Percentiles rank a stretch among this genome's conserved stretches.
These are phyloP conservation scores for Hemistola chrysoprasaria DNA, from an alignment of 2,888 invertebrate genomes.

Conservation along the genomic window DNA sequence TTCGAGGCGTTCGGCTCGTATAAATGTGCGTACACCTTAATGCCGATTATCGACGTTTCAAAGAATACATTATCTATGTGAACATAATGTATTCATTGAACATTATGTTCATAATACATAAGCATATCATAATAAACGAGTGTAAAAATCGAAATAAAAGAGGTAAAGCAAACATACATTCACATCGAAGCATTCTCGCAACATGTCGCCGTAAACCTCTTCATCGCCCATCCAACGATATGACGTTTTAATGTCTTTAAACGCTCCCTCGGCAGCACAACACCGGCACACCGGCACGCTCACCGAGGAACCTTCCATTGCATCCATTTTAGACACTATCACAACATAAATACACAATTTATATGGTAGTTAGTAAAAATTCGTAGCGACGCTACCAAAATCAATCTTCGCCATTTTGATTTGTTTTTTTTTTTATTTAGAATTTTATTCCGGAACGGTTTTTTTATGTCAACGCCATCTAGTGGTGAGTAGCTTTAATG, in stretches of 20 bases:
- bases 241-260: constrained; percentile 61
- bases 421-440: constrained; percentile 10
- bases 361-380: constrained; percentile 19
- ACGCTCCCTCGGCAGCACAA: constrained; percentile 70
- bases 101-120: too few relatives aligned
- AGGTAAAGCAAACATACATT: constrained; percentile 47
- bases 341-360: constrained; percentile 41
- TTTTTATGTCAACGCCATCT: constrained; percentile 11
- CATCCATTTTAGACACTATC: constrained; percentile 49
- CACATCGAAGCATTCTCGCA: constrained; percentile 70
- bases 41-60: too few relatives aligned
- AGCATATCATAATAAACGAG: not conserved
- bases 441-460: not conserved
- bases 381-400: constrained; percentile 44
- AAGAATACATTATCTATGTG: too few relatives aligned
- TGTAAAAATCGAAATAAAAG: not conserved
- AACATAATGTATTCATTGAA: too few relatives aligned
- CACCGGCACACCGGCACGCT: constrained; percentile 66
- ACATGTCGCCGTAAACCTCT: constrained; percentile 70
- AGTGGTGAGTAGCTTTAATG: constrained; percentile 2
- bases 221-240: constrained; percentile 74
- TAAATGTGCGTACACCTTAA: too few relatives aligned
- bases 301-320: constrained; percentile 56
- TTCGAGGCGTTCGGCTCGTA: too few relatives aligned
- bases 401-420: constrained; percentile 58